Conservation (phyloP, 2,888 invertebrate genomes). For the Dascillus cervinus region DNA sequence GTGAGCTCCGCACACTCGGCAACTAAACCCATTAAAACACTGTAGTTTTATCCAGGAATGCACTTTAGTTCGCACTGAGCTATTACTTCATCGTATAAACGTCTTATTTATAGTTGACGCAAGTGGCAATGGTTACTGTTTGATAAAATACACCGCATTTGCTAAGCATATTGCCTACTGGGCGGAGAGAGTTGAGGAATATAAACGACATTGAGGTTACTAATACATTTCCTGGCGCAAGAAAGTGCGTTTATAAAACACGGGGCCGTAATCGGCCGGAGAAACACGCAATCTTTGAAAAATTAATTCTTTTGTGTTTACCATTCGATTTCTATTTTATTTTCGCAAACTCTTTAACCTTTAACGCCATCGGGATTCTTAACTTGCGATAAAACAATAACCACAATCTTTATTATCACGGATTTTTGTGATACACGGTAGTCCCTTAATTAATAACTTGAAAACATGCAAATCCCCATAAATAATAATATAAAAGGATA, state of each 20-base stretch:
- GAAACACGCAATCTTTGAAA: too few species aligned
- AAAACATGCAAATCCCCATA: too few species aligned
- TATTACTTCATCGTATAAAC: constrained; percentile 11
- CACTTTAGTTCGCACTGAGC: constrained; percentile 8
- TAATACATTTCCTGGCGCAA: constrained; percentile 11
- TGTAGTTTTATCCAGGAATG: constrained; percentile 7
- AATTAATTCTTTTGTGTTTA: too few species aligned
- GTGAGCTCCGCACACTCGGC: constrained; percentile 16
- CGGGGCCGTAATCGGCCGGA: too few species aligned
- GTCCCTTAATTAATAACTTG: too few species aligned
- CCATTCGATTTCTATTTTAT: too few species aligned
- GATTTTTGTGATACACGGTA: too few species aligned
- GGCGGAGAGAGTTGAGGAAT: constrained; percentile 12
- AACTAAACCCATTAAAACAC: constrained; percentile 16
- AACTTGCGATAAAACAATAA: too few species aligned
- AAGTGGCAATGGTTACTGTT: constrained; percentile 6
- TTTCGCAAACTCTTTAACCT: too few species aligned
- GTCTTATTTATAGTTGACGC: constrained; percentile 9
- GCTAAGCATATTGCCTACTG: constrained; percentile 10
- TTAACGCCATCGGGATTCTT: too few species aligned
- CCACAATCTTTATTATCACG: too few species aligned
- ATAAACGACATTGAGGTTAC: constrained; percentile 13
- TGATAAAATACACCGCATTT: constrained; percentile 10
- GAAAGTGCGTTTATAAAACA: constrained; percentile 12
- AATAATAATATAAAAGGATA: too few species aligned